Base-by-base conservation (phyloP, 2,113 vertebrate species). In the Heterotis niloticus region DNA sequence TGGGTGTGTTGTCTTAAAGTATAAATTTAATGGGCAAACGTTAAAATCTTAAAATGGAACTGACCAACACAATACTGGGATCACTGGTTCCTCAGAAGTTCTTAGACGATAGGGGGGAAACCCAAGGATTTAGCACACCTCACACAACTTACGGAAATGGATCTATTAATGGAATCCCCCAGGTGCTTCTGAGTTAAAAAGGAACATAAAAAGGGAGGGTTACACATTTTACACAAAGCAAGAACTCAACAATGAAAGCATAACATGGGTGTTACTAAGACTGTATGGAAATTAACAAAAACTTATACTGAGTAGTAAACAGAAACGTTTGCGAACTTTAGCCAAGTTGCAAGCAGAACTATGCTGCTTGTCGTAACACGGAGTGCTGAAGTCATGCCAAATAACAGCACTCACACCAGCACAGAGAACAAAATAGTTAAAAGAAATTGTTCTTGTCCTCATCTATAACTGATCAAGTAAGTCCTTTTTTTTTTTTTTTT, bases 31-130 rank as follows among this genome's bases (percentile, higher is more conserved):
- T 44, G 34, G 34, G 34, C 3, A 44, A 44, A 44, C 7, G 34
- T 44, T 72, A 72, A 72, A 54, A 72, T 72, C 34, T 52, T n/a
- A 72, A 51, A 54, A 72, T 54, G 69, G 34, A 72, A 72, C 20
- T 72, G n/a, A 18, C 29, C 69, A 72, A 72, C 34, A 16, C 54
- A 51, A 7, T 72, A 23, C 44, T n/a, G 20, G 51, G 69, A 51
- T 34, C 13, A 34, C 54, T 72, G 51, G 44, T 18, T 72, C 23
- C 69, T 71, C 52, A 34, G 69, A 71, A 54, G 4, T 51, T 23
- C 20, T 5, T 9, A 51, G n/a, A 52, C 69, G 11, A 11, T 72
- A 51, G 29, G 69, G 69, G 20, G 34, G 44, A 51, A n/a, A 54
- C 44, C 69, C 14, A 20, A 72, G 69, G 69, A 72, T 72, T 29